Evolutionary conservation across 2,797 vertebrate genomes (phyloP).

Genomic region (Delichon dasypus): DNA sequence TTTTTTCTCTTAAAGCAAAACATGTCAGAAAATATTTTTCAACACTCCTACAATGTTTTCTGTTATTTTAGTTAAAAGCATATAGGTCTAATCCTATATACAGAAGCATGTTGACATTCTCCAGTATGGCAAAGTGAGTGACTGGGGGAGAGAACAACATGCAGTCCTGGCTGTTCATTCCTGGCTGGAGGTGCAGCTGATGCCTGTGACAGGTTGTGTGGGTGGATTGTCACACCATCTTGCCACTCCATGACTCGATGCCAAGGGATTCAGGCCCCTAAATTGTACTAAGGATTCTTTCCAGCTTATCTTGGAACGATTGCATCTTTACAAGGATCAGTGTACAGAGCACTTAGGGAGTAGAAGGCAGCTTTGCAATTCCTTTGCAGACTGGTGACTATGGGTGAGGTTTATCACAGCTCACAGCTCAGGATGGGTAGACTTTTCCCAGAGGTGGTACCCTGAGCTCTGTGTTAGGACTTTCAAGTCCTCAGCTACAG

Average conservation of each 20-base stretch:
- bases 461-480: neutral
- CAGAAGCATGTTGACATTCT: neutral
- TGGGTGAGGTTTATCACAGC: neutral
- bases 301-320: neutral
- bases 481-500: neutral
- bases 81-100: neutral
- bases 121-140: neutral
- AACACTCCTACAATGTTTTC: neutral
- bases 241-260: neutral
- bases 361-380: neutral
- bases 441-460: neutral
- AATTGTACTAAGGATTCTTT: neutral
- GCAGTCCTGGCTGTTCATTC: neutral
- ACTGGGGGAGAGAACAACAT: neutral
- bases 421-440: neutral
- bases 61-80: neutral
- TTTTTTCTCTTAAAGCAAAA: constrained; percentile 21
- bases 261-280: neutral
- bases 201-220: neutral
- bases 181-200: neutral
- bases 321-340: neutral
- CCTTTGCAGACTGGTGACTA: neutral
- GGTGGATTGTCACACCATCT: neutral
- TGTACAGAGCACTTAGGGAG: neutral
- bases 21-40: neutral